Evolutionary conservation across 2,113 vertebrate species (phyloP), one percentile per base, ranked within the genome.

Genomic region (Triplophysa rosa): DNA sequence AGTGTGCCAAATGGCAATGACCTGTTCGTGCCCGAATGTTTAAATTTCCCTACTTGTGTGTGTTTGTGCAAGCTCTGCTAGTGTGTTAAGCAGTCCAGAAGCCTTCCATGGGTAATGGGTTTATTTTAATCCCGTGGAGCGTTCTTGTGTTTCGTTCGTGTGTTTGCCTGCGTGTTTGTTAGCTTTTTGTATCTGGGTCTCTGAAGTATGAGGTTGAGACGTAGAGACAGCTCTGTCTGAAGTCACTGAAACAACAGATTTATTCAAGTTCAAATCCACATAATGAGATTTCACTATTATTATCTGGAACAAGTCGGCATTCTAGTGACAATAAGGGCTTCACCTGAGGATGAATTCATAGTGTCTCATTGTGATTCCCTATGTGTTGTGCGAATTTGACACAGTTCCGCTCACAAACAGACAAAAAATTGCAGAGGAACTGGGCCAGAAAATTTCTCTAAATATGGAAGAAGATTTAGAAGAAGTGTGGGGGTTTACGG

Each of bases 391-490:
- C 26, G 11, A 64, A 79, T 64, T 62, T 64, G 58, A 47, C 56
- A 64, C 64, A 45, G 56, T 64, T 75, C 71, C 67, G 67, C 62
- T 58, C 61, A n/a, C 58, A 59, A 56, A 74, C 62, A 61, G 58
- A 64, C 68, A 66, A 9, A 13, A 52, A 65, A 76, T 54, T 76
- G 61, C 64, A 76, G 62, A 73, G 68, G 47, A 79, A 72, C 56
- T 61, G 54, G 63, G 61, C 75, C 68, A 59, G 77, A 66, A 79
- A 79, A 82, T 68, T 9, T 59, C 40, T 72, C 26, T 82, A 68
- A 73, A 79, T 82, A 71, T 68, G 64, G 42, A 73, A 65, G 16
- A 26, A 3, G 37, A 61, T 78, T 72, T 40, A 61, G n/a, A n/a
- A n/a, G n/a, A 17, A 59, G 76, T 69, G 77, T 47, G 14, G 9